Percentiles rank a stretch among this genome's conserved stretches.
Evolutionary conservation across 2,113 vertebrate species (phyloP).

Genomic region (Dicerorhinus sumatrensis): DNA sequence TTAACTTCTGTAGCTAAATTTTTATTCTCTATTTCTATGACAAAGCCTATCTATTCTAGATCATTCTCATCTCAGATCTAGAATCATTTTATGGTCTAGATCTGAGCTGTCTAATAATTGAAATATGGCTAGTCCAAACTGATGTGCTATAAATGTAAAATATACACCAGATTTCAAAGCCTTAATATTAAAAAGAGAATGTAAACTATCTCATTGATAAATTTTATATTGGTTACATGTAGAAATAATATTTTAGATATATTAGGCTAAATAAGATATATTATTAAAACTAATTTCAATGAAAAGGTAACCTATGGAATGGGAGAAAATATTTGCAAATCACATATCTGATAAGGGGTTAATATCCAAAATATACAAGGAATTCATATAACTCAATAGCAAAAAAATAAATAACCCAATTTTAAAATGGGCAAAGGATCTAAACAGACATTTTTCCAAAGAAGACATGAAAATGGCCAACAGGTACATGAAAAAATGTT

Average conservation of each 20-base stretch:
- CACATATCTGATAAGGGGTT: background rate
- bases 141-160: background rate
- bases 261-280: conserved; percentile 11
- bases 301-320: background rate
- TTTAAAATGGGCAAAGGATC: background rate
- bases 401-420: background rate
- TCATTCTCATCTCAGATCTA: background rate
- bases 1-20: background rate
- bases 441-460: background rate
- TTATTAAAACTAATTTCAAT: conserved; percentile 34
- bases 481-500: background rate
- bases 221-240: conserved; percentile 12
- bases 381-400: background rate
- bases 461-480: background rate
- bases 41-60: conserved; percentile 15
- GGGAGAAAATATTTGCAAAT: background rate
- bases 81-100: background rate
- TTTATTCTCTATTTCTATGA: background rate
- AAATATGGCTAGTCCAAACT: background rate
- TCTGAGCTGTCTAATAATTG: background rate
- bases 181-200: background rate
- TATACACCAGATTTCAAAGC: background rate
- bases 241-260: background rate
- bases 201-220: background rate
- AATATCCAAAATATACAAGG: background rate